Conservation (phyloP, 1,140 invertebrate species). For the Cyclina sinensis region DNA sequence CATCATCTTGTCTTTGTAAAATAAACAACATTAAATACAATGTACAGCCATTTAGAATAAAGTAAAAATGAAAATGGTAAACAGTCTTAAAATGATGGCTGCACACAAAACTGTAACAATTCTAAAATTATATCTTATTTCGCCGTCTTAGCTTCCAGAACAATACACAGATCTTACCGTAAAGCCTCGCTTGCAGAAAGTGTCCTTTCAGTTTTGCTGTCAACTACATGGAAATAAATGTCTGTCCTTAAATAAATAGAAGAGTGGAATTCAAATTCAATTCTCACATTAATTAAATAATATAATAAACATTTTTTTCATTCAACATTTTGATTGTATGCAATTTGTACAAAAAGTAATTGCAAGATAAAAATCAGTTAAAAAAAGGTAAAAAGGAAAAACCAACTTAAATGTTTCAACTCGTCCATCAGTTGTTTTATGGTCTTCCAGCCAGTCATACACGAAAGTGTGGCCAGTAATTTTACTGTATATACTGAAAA, state of each 20-base stretch:
- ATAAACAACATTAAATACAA: too few species aligned
- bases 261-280: too few species aligned
- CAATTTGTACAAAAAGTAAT: background rate
- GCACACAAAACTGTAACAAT: too few species aligned
- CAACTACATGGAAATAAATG: slow-evolving; percentile 51
- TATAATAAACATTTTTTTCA: too few species aligned
- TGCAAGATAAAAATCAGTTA: background rate
- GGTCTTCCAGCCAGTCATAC: slow-evolving; percentile 55
- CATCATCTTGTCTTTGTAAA: too few species aligned
- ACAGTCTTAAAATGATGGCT: too few species aligned
- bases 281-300: too few species aligned
- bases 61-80: too few species aligned
- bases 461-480: slow-evolving; percentile 29
- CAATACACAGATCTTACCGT: background rate
- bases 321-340: too few species aligned
- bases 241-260: slow-evolving; percentile 47
- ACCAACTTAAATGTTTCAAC: slow-evolving; percentile 31
- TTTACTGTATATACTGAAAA: slow-evolving; percentile 44
- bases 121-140: too few species aligned
- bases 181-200: slow-evolving; percentile 46
- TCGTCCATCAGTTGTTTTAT: slow-evolving; percentile 49
- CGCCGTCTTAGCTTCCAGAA: too few species aligned
- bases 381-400: background rate
- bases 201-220: slow-evolving; percentile 1
- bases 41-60: too few species aligned